phyloP scores from a whole-genome alignment of 1,140 invertebrate genomes.

The Drosophila rhopaloa region DNA sequence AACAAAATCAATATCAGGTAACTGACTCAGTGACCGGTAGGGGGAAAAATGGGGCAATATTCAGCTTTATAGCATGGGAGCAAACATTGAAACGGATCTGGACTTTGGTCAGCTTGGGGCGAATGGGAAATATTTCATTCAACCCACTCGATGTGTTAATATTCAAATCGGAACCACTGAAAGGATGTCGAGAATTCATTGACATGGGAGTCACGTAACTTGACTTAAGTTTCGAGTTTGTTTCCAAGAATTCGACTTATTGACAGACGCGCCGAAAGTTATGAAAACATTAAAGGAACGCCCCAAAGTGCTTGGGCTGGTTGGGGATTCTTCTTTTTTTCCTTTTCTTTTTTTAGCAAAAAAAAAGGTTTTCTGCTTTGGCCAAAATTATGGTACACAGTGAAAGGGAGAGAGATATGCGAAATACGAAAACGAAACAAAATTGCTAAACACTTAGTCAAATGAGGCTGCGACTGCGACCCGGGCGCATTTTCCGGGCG shows the following conservation, averaged over 20 bases:
- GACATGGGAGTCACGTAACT: slow-evolving; percentile 72
- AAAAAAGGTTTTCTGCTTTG: slow-evolving; percentile 25
- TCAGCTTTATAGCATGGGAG: slow-evolving; percentile 20
- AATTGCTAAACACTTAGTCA: slow-evolving; percentile 67
- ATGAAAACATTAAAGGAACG: slow-evolving; percentile 75
- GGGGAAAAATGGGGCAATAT: slow-evolving; percentile 29
- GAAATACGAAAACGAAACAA: slow-evolving; percentile 58
- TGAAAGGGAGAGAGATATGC: slow-evolving; percentile 9
- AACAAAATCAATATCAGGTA: slow-evolving; percentile 77
- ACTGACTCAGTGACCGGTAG: neutral
- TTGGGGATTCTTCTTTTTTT: neutral
- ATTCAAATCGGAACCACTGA: slow-evolving; percentile 69
- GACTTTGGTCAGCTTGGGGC: slow-evolving; percentile 23
- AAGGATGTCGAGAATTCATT: slow-evolving; percentile 56
- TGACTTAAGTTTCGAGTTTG: slow-evolving; percentile 59
- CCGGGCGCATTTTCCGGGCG: slow-evolving; percentile 69
- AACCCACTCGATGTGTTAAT: slow-evolving; percentile 61
- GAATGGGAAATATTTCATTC: slow-evolving; percentile 33
- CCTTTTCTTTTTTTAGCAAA: neutral
- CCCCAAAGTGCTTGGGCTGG: slow-evolving; percentile 13
- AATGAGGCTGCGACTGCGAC: slow-evolving; percentile 51
- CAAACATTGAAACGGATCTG: slow-evolving; percentile 16
- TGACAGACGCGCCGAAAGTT: slow-evolving; percentile 70
- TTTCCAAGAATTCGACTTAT: slow-evolving; percentile 63
- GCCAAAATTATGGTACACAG: slow-evolving; percentile 19